Evolutionary conservation across 2,113 vertebrate genomes (phyloP).

Genomic region (Polyodon spathula): DNA sequence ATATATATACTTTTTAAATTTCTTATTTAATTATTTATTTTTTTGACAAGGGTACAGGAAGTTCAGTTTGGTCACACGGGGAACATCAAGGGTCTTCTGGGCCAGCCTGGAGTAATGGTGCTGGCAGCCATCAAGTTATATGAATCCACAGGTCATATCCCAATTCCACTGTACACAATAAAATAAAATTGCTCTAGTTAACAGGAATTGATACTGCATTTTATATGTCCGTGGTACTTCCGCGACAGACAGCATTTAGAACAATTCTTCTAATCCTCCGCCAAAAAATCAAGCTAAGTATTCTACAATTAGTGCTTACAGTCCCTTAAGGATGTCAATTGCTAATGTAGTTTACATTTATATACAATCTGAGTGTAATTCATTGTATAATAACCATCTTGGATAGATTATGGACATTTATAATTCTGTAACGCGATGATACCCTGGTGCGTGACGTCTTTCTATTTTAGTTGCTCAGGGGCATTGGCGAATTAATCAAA

Average conservation of each 20-base stretch:
- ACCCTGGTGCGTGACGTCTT: conserved; percentile 3
- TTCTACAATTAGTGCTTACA: conserved; percentile 14
- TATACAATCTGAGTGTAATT: neutral
- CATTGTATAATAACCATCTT: conserved; percentile 10
- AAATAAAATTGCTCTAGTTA: neutral
- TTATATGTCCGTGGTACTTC: conserved; percentile 1
- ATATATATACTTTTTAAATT: too few relatives aligned
- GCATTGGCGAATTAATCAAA: neutral
- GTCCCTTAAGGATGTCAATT: neutral
- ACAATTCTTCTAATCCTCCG: conserved; percentile 5
- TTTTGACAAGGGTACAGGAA: neutral
- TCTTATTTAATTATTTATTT: too few relatives aligned
- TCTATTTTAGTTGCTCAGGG: conserved; percentile 7
- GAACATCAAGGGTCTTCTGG: neutral
- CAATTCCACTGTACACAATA: neutral
- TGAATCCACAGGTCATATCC: conserved; percentile 1
- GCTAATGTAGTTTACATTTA: conserved; percentile 18
- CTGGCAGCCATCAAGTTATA: neutral
- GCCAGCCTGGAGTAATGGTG: neutral
- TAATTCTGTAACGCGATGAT: conserved; percentile 17
- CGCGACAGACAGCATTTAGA: conserved; percentile 6
- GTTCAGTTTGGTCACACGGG: neutral
- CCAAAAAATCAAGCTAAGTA: conserved; percentile 15
- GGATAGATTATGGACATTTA: conserved; percentile 17
- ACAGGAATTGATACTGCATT: neutral